A percentile compares a stretch with the other conserved stretches of the same genome.
Conservation (phyloP, 2,888 invertebrate genomes). For the Caradrina clavipalpis region DNA sequence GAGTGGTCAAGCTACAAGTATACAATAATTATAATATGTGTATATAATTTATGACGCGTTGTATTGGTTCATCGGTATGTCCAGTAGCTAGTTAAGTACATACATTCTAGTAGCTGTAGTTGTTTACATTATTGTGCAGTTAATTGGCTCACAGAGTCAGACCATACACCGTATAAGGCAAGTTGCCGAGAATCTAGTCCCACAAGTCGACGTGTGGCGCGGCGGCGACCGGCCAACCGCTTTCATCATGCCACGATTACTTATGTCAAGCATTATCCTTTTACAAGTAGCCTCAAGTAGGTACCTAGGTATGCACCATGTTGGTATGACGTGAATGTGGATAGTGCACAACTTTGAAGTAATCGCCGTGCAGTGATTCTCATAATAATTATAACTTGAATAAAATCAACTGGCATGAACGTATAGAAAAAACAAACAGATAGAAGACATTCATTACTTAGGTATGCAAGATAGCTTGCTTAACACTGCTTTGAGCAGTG, state of each 20-base stretch:
- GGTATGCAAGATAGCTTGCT: constrained; percentile 19
- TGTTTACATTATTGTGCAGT: constrained; percentile 76
- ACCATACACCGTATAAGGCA: constrained; percentile 80
- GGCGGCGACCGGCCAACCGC: constrained; percentile 66
- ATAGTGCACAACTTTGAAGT: constrained; percentile 35
- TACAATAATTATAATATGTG: no score
- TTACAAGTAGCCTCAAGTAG: constrained; percentile 41
- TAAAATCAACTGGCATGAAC: constrained; percentile 2
- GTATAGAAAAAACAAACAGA: constrained; percentile 16
- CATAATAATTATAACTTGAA: constrained; percentile 16
- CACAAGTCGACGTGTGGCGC: constrained; percentile 62
- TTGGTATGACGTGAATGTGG: constrained; percentile 33
- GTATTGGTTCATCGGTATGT: constrained; percentile 57
- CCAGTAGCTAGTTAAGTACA: constrained; percentile 42
- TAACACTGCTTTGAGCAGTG: constrained; percentile 18
- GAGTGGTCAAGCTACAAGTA: constrained; percentile 10
- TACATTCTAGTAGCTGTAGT: constrained; percentile 63
- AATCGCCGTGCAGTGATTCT: constrained; percentile 17
- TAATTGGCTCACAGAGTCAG: constrained; percentile 80
- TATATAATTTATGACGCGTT: constrained; percentile 52
- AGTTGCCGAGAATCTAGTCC: constrained; percentile 81
- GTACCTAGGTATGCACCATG: constrained; percentile 33
- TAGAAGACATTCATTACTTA: constrained; percentile 21
- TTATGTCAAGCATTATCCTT: constrained; percentile 67
- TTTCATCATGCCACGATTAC: constrained; percentile 72